Evolutionary conservation across 2,113 vertebrate genomes (phyloP).

Genomic region (Gavia stellata): DNA sequence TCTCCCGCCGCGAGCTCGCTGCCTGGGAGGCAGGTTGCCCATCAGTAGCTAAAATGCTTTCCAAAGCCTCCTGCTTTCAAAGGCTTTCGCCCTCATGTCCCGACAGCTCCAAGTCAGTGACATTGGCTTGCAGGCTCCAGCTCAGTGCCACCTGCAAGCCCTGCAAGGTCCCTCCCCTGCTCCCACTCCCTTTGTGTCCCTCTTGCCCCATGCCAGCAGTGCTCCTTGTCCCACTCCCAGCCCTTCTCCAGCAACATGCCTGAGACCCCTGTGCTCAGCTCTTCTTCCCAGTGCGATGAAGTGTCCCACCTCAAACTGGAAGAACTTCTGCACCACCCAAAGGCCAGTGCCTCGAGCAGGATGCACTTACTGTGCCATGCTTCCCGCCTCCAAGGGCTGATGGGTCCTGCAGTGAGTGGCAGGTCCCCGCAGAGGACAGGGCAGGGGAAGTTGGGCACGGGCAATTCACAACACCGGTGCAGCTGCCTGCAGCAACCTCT

Average conservation of each 20-base stretch:
- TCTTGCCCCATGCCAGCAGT: not conserved
- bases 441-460: accelerated
- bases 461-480: accelerated
- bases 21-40: not conserved
- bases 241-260: not conserved
- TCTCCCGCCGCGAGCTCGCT: accelerated
- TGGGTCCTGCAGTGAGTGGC: not conserved
- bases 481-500: not conserved
- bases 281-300: not conserved
- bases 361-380: accelerated
- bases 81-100: not conserved
- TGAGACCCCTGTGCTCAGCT: not conserved
- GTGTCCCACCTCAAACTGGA: not conserved
- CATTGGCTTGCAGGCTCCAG: not conserved
- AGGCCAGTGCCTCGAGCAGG: accelerated
- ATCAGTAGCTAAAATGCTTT: not conserved
- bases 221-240: not conserved
- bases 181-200: accelerated
- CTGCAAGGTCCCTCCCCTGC: not conserved
- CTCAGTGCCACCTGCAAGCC: not conserved
- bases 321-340: not conserved
- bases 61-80: not conserved
- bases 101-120: accelerated
- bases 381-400: too few species aligned
- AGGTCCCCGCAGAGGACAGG: not conserved